Percentiles rank a stretch among this genome's conserved stretches.
Conservation (phyloP, 2,797 vertebrate species). For the Halcyon chelicuti region DNA sequence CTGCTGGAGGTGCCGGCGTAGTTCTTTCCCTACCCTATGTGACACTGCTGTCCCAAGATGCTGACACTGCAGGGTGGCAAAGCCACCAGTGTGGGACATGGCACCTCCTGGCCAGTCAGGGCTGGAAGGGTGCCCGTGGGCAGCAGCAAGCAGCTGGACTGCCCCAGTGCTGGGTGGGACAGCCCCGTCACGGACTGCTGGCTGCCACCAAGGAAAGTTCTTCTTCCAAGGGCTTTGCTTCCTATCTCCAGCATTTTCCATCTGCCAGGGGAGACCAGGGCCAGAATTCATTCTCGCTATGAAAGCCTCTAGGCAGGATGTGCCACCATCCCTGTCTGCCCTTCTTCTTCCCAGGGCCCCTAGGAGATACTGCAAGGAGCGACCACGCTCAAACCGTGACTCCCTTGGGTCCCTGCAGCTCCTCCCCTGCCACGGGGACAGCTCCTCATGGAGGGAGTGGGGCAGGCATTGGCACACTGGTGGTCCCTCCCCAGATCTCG, state of each 20-base stretch:
- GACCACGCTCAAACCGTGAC: not conserved
- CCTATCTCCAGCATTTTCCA: not conserved
- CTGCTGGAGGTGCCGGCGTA: not conserved
- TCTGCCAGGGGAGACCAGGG: not conserved
- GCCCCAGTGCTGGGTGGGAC: not conserved
- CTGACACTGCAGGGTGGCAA: not conserved
- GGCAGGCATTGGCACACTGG: not conserved
- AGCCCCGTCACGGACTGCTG: not conserved
- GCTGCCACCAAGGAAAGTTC: slow-evolving; percentile 16
- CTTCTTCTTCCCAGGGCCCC: not conserved
- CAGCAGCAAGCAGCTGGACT: not conserved
- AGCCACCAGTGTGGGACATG: not conserved
- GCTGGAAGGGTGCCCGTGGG: not conserved
- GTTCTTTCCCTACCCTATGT: not conserved
- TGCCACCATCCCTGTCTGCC: not conserved
- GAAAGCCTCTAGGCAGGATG: not conserved
- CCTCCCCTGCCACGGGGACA: accelerated
- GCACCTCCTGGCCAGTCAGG: not conserved
- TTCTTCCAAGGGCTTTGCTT: slow-evolving; percentile 2
- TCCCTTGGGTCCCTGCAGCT: not conserved
- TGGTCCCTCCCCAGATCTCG: not conserved
- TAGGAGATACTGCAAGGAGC: not conserved
- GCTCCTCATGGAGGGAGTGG: accelerated
- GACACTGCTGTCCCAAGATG: not conserved
- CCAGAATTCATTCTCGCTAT: not conserved